Percentiles rank a stretch among this genome's conserved stretches.
Conservation (phyloP, 1,140 invertebrate species). For the Riptortus pedestris region DNA sequence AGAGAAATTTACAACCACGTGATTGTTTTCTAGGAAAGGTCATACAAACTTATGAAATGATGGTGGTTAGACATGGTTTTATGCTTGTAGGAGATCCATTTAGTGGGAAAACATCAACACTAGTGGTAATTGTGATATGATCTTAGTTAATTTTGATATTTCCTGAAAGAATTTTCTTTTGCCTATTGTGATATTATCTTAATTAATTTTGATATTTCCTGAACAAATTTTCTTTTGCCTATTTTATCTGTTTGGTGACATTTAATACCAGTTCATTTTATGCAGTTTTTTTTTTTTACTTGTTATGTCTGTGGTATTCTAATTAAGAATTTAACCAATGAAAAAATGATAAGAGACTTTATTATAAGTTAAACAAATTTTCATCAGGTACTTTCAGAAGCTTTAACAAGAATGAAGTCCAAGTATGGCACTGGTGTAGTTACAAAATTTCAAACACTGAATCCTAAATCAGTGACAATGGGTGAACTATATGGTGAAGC, state of each 20-base stretch:
- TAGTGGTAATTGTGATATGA: slow-evolving; percentile 23
- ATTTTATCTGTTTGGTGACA: too few species aligned
- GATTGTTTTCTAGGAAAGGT: slow-evolving; percentile 60
- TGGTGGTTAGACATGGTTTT: slow-evolving; percentile 75
- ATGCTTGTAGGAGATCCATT: slow-evolving; percentile 71
- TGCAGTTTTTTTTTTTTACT: too few species aligned
- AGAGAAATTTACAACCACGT: slow-evolving; percentile 62
- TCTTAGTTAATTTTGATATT: not conserved
- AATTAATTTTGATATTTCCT: not conserved
- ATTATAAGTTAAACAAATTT: not conserved
- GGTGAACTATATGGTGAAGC: slow-evolving; percentile 84
- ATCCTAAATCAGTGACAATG: slow-evolving; percentile 86
- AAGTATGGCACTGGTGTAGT: slow-evolving; percentile 44
- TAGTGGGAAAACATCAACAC: slow-evolving; percentile 54
- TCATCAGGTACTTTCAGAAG: slow-evolving; percentile 55
- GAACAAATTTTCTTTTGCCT: not conserved
- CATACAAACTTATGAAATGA: slow-evolving; percentile 72
- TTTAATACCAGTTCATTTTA: too few species aligned
- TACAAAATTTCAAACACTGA: slow-evolving; percentile 67
- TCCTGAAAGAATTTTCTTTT: too few species aligned
- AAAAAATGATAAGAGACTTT: too few species aligned
- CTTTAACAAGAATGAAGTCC: slow-evolving; percentile 56
- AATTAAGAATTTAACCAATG: too few species aligned
- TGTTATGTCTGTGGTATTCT: too few species aligned
- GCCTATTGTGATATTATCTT: slow-evolving; percentile 2